phyloP scores from a whole-genome alignment of 2,888 invertebrate genomes.

The Tineola bisselliella region DNA sequence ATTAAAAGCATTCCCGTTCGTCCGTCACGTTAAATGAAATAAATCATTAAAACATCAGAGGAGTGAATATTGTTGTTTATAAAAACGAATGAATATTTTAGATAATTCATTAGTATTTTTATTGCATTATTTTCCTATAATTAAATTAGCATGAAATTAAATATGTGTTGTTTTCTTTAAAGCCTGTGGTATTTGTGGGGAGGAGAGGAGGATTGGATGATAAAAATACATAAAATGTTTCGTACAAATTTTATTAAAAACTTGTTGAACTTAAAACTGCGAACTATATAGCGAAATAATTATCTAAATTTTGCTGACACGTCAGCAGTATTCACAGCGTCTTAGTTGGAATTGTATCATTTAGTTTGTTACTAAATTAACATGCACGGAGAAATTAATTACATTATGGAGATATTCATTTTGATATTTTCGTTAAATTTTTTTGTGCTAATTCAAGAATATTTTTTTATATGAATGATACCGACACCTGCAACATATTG shows the following conservation, averaged over 20 bases:
- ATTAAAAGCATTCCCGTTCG: conserved; percentile 56
- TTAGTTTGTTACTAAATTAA: background rate
- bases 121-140: conserved; percentile 63
- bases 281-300: conserved; percentile 58
- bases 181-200: background rate
- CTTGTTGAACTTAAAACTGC: conserved; percentile 56
- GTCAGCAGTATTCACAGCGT: conserved; percentile 43
- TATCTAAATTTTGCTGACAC: conserved; percentile 43
- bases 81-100: conserved; percentile 42
- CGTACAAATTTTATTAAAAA: conserved; percentile 67
- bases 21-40: conserved; percentile 17
- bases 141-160: conserved; percentile 32
- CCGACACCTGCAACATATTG: background rate
- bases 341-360: conserved; percentile 16
- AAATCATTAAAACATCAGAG: conserved; percentile 24
- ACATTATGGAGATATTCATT: background rate
- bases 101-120: conserved; percentile 55
- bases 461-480: background rate
- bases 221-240: conserved; percentile 25
- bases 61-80: conserved; percentile 36
- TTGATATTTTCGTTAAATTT: background rate
- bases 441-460: background rate
- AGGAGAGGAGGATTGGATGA: background rate
- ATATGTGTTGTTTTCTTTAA: too few species aligned
- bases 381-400: background rate